Evolutionary conservation across 2,113 vertebrate species (phyloP).

Genomic region (Xiphophorus hellerii): DNA sequence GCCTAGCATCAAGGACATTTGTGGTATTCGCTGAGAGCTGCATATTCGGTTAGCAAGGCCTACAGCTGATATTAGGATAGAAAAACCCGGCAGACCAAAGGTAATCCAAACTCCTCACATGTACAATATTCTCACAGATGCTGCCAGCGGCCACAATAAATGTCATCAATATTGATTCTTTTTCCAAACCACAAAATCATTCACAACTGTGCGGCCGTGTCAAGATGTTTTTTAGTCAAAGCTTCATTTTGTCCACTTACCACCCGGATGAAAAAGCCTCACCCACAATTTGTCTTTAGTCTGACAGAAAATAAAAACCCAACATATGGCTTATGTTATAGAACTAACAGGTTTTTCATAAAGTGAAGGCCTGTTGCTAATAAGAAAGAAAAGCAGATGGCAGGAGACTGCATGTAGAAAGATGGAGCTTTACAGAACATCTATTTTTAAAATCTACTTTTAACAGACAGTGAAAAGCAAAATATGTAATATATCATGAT

Average conservation of each 20-base stretch:
- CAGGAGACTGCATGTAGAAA: too few species aligned
- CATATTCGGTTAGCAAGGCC: conserved; percentile 70
- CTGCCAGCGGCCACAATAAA: conserved; percentile 45
- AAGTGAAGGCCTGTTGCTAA: not conserved
- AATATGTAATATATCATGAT: not conserved
- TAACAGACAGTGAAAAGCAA: not conserved
- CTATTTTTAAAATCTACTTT: not conserved
- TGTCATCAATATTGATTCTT: conserved; percentile 65
- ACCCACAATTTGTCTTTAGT: conserved; percentile 24
- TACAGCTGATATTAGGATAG: conserved; percentile 75
- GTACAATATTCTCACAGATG: conserved; percentile 50
- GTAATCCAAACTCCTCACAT: conserved; percentile 58
- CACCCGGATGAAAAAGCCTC: conserved; percentile 5
- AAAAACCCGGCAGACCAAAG: conserved; percentile 56
- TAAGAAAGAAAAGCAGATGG: not conserved
- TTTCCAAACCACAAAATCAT: conserved; percentile 59
- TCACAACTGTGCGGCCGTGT: not conserved
- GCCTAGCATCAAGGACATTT: conserved; percentile 54
- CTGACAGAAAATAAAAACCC: conserved; percentile 34
- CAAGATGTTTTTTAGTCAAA: conserved; percentile 34
- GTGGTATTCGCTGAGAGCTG: conserved; percentile 59
- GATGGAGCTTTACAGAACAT: not conserved
- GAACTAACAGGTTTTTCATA: not conserved
- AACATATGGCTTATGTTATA: conserved; percentile 17
- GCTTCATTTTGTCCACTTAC: conserved; percentile 33